These are phyloP conservation scores for Lepilemur ruficaudatus DNA, from an alignment of 2,797 vertebrate species.

Conservation along the genomic window DNA sequence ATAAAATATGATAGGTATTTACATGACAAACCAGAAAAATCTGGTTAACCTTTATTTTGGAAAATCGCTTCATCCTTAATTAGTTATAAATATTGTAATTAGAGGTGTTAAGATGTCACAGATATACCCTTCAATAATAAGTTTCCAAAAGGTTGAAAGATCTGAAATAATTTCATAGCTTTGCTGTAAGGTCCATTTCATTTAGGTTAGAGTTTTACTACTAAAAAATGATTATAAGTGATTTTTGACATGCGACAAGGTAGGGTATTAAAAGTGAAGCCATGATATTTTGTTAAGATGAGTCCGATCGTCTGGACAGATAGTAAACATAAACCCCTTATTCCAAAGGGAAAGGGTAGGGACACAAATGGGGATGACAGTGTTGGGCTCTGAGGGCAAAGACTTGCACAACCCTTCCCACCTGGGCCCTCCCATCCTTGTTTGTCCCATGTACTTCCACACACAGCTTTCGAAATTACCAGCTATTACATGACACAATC, in stretches of 20 bases:
- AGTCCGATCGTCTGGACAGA: background rate
- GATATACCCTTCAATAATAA: constrained; percentile 23
- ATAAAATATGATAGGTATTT: background rate
- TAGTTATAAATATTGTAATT: background rate
- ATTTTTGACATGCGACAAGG: background rate
- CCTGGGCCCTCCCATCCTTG: background rate
- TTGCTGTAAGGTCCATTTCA: background rate
- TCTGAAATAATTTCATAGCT: constrained; percentile 41
- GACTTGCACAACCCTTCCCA: background rate
- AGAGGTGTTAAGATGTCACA: constrained; percentile 35
- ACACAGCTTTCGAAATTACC: background rate
- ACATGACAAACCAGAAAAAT: background rate
- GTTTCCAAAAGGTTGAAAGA: constrained; percentile 23
- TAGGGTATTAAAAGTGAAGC: background rate
- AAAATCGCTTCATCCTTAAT: background rate
- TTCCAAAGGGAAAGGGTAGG: background rate
- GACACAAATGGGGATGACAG: background rate
- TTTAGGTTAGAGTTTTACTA: background rate
- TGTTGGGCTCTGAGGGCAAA: background rate
- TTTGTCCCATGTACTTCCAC: background rate
- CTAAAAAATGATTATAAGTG: background rate
- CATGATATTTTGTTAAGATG: background rate
- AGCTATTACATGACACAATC: background rate
- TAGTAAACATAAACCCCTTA: background rate
- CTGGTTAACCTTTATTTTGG: constrained; percentile 12